Evolutionary conservation across 2,797 vertebrate species (phyloP).

Genomic region (Borostomias antarcticus): DNA sequence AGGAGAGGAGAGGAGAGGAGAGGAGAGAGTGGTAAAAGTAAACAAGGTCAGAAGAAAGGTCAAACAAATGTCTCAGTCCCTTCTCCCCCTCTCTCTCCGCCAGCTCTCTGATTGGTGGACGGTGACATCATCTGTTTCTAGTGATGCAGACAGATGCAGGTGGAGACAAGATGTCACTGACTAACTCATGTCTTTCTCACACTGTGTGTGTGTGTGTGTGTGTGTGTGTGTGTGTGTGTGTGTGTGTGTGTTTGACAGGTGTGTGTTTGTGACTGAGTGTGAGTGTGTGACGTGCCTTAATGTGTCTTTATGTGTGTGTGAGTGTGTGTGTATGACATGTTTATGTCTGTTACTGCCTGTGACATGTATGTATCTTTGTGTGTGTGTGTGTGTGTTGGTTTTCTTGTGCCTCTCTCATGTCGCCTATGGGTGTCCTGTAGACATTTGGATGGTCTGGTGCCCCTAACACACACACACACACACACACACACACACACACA

Average conservation of each 20-base stretch:
- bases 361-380: no score
- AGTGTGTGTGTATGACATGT: no score
- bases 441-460: background rate
- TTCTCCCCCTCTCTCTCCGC: no score
- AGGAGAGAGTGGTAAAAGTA: no score
- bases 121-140: slow-evolving; percentile 71
- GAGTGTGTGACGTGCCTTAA: background rate
- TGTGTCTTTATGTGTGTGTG: no score
- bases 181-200: slow-evolving; percentile 23
- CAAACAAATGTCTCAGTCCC: no score
- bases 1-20: no score
- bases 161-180: slow-evolving; percentile 44
- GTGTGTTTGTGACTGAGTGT: background rate
- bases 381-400: no score
- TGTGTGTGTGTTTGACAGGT: background rate
- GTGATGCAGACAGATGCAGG: slow-evolving; percentile 57
- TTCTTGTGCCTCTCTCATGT: no score
- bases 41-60: no score
- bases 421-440: no score
- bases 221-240: slow-evolving; percentile 3
- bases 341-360: no score
- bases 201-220: slow-evolving; percentile 3
- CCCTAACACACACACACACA: background rate
- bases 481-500: slow-evolving; percentile 5
- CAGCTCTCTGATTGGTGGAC: slow-evolving; percentile 42